Conservation (phyloP, 2,797 vertebrate genomes). For the Brachymystax lenok region DNA sequence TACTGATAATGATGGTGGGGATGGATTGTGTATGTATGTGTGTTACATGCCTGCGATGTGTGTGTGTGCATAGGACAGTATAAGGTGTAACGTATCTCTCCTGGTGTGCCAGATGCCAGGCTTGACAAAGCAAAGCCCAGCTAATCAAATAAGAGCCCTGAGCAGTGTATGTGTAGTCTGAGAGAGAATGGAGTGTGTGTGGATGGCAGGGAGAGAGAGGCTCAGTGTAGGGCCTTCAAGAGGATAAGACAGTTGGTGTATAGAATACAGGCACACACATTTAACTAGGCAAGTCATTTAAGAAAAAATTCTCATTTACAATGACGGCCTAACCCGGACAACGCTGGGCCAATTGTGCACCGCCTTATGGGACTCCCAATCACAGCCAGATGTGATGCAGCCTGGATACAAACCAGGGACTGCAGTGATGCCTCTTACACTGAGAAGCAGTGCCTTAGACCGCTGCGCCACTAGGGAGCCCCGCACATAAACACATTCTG, state of each 20-base stretch:
- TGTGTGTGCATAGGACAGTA: background rate
- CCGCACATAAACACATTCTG: conserved; percentile 34
- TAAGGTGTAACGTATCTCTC: conserved; percentile 44
- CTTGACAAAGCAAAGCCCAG: conserved; percentile 71
- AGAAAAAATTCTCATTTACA: no score
- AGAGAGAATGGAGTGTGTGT: conserved; percentile 46
- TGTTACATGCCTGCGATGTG: conserved; percentile 8
- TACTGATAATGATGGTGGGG: background rate
- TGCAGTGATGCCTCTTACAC: no score
- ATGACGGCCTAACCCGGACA: no score
- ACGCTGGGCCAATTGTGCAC: no score
- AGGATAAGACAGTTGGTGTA: conserved; percentile 56
- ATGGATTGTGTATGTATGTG: background rate
- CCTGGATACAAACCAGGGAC: no score
- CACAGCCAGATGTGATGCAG: no score
- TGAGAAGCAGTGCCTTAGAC: no score
- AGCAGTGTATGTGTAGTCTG: conserved; percentile 52
- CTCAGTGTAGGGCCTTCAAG: conserved; percentile 65
- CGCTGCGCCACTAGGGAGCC: no score
- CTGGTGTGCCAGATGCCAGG: conserved; percentile 63
- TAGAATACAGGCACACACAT: conserved; percentile 21
- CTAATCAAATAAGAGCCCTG: conserved; percentile 75
- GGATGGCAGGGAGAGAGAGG: conserved; percentile 30
- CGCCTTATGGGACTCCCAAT: no score
- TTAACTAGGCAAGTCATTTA: conserved; percentile 1